A percentile compares a stretch with the other conserved stretches of the same genome.
phyloP scores from a whole-genome alignment of 2,888 invertebrate genomes.

The Thymelicus sylvestris region DNA sequence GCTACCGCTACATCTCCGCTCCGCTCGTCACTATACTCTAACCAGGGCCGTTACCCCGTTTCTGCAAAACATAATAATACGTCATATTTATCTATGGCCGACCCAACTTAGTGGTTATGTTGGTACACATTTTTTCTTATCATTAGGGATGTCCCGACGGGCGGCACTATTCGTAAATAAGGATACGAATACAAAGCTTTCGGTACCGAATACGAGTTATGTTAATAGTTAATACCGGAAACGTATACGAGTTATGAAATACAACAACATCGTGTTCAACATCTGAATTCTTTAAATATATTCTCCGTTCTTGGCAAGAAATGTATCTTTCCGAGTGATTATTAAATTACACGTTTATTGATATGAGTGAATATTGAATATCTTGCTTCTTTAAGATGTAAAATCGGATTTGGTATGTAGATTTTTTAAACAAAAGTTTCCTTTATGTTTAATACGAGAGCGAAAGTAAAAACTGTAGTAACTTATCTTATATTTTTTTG shows the following conservation, averaged over 20 bases:
- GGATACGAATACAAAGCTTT: slow-evolving; percentile 19
- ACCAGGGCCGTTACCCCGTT: slow-evolving; percentile 48
- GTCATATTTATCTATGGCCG: slow-evolving; percentile 62
- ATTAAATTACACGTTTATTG: slow-evolving; percentile 4
- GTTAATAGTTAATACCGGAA: too few relatives aligned
- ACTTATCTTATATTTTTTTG: too few relatives aligned
- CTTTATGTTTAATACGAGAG: too few relatives aligned
- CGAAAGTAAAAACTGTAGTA: too few relatives aligned
- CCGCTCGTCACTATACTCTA: slow-evolving; percentile 37
- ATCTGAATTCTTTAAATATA: background rate
- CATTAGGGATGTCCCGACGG: slow-evolving; percentile 37
- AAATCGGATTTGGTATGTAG: background rate
- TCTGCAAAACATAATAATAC: slow-evolving; percentile 60
- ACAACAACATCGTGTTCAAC: background rate
- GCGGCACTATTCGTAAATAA: slow-evolving; percentile 21
- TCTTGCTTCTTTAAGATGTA: background rate
- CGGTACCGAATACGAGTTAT: background rate
- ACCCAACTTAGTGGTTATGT: slow-evolving; percentile 48
- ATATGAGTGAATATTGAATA: background rate
- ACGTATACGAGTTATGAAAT: slow-evolving; percentile 4
- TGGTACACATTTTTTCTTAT: slow-evolving; percentile 52
- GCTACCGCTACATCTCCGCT: slow-evolving; percentile 38
- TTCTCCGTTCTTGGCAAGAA: background rate
- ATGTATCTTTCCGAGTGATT: slow-evolving; percentile 1
- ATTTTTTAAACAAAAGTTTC: too few relatives aligned